A percentile compares a stretch with the other conserved stretches of the same genome.
Evolutionary conservation across 1,140 invertebrate genomes (phyloP).

Genomic region (Ditylenchus dipsaci): DNA sequence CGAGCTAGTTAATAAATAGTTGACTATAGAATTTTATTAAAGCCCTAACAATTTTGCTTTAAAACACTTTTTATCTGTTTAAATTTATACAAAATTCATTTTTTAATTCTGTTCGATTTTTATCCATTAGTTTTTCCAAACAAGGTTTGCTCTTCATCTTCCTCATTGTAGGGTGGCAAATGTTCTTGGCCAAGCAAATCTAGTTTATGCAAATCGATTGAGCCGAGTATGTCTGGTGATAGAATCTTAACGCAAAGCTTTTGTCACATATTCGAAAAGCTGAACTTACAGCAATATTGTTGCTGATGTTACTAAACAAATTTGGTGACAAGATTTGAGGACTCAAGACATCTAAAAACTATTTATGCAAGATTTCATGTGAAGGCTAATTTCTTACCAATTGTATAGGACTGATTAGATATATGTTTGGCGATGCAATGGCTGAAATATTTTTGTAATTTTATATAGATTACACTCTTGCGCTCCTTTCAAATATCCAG

Average conservation of each 20-base stretch:
- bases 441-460: not conserved
- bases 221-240: not conserved
- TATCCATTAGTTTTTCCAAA: no score
- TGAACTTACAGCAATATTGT: constrained; percentile 5
- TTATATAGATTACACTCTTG: not conserved
- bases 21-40: no score
- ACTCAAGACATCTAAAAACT: not conserved
- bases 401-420: constrained; percentile 4
- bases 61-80: no score
- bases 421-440: constrained; percentile 15
- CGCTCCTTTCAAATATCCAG: no score
- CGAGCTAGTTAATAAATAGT: no score
- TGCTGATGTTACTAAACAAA: not conserved
- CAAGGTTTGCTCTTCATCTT: not conserved
- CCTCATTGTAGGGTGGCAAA: not conserved
- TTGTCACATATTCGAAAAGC: not conserved
- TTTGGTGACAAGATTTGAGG: not conserved
- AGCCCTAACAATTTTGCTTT: no score
- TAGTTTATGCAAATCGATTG: not conserved
- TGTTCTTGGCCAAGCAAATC: not conserved
- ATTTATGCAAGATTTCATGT: not conserved
- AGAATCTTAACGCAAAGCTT: not conserved
- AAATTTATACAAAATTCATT: no score
- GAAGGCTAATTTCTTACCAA: not conserved
- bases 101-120: no score